These are phyloP conservation scores for Oreonectes daqikongensis DNA, from an alignment of 2,797 vertebrate species.

Conservation along the genomic window DNA sequence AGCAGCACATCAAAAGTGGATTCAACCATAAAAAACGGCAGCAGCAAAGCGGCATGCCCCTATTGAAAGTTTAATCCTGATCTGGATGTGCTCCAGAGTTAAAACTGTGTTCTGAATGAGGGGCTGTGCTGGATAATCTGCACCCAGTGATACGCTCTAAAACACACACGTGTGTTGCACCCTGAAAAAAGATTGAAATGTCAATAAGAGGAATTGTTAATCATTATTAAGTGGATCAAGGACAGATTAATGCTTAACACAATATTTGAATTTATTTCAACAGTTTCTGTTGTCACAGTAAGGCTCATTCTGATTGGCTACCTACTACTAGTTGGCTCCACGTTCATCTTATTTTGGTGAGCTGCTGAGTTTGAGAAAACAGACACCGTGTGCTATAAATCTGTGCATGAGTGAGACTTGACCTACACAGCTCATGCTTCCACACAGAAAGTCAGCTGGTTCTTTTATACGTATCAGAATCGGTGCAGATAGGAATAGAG, in stretches of 20 bases:
- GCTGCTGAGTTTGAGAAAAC: conserved; percentile 77
- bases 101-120: conserved; percentile 53
- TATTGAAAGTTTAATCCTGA: conserved; percentile 70
- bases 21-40: conserved; percentile 62
- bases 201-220: no score
- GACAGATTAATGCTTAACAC: conserved; percentile 1
- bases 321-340: conserved; percentile 51
- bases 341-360: conserved; percentile 67
- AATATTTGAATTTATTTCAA: not conserved
- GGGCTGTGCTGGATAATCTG: conserved; percentile 58
- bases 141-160: conserved; percentile 55
- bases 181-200: not conserved
- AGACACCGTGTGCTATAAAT: conserved; percentile 54
- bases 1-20: conserved; percentile 32
- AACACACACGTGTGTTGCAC: conserved; percentile 27
- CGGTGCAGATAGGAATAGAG: conserved; percentile 9
- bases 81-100: conserved; percentile 70
- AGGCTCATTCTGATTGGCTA: conserved; percentile 49
- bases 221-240: not conserved
- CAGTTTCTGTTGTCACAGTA: not conserved
- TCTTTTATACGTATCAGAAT: conserved; percentile 27
- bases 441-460: conserved; percentile 7
- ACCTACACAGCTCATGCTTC: conserved; percentile 39
- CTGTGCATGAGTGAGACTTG: conserved; percentile 40
- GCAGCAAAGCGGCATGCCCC: conserved; percentile 66